Evolutionary conservation across 2,888 invertebrate species (phyloP), one percentile per base, ranked within the genome.

Genomic region (Polydrusus pterygomalis): DNA sequence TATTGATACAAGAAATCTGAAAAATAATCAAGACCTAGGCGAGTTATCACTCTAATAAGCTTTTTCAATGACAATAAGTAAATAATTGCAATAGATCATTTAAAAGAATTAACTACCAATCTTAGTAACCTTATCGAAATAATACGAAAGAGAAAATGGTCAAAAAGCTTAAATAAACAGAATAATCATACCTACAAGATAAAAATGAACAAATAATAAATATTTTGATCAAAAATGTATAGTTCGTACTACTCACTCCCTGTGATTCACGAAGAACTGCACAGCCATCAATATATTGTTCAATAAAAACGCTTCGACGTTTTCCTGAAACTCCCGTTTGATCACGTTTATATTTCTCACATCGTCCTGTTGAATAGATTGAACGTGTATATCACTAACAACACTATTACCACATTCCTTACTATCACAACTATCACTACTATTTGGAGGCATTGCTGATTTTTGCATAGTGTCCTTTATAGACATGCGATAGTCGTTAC

Each of bases 251-350:
- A 82, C 82, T 80, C 77, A 82, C 82, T 78, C 80, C 68, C 77
- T 75, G 63, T 80, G 79, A 70, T 82, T 78, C 68, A 68, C 80
- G 58, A 94, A 95, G 87, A 96, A 95, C 86, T 95, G 94, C 25
- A 94, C 89, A 11, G 92, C 91, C 85, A 95, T 89, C 65, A 95
- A 89, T 70, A 95, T 90, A 85, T 95, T 94, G 84, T 96, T 95
- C 11, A 95, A 86, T 1, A 95, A 86, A 85, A 96, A 96, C 1
- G 90, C 89, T 81, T 93, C 91, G 7, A 93, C 89, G 81, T 93
- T 90, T 2, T 89, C 88, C 51, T 89, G 86, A n/a, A 93, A 88
- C 82, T 92, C 90, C 81, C 89, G 88, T 79, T 89, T 88, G 89
- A 95, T 88, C 54, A 89, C 88, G 56, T 89, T 85, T 67, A 92